These are phyloP conservation scores for Dinothrombium tinctorium DNA, from an alignment of 1,140 invertebrate species.

Conservation along the genomic window DNA sequence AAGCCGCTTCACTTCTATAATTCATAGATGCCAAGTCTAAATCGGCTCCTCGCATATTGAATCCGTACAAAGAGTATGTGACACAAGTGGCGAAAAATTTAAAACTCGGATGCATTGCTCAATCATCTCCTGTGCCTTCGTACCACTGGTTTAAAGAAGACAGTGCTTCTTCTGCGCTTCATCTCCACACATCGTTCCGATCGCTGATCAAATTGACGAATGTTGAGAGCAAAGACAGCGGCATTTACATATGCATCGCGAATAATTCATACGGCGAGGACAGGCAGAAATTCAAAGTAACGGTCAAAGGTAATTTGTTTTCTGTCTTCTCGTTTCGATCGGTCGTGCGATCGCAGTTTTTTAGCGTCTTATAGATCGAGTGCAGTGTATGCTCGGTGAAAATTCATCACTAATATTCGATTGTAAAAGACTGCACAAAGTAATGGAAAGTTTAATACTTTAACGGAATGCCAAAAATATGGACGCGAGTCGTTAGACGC, in stretches of 20 bases:
- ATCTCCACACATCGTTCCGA: background rate
- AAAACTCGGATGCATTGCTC: background rate
- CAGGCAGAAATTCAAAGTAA: constrained; percentile 16
- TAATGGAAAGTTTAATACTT: no score
- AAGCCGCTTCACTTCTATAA: background rate
- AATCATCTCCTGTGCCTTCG: background rate
- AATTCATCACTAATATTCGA: no score
- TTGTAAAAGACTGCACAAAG: no score
- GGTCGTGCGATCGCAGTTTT: no score
- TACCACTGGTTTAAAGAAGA: constrained; percentile 1
- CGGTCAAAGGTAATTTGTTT: background rate
- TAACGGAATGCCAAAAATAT: no score
- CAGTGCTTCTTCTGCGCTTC: background rate
- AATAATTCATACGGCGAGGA: constrained; percentile 44
- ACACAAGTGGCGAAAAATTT: background rate
- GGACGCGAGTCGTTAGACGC: no score
- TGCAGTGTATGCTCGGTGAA: no score
- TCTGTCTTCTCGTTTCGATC: background rate
- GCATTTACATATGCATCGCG: constrained; percentile 47
- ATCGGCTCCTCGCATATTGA: background rate
- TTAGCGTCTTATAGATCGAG: no score
- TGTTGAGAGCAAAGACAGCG: constrained; percentile 21
- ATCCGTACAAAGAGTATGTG: background rate
- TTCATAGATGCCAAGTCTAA: background rate
- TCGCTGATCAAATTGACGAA: background rate